Evolutionary conservation across 2,888 invertebrate genomes (phyloP).

Genomic region (Allophyes oxyacanthae): DNA sequence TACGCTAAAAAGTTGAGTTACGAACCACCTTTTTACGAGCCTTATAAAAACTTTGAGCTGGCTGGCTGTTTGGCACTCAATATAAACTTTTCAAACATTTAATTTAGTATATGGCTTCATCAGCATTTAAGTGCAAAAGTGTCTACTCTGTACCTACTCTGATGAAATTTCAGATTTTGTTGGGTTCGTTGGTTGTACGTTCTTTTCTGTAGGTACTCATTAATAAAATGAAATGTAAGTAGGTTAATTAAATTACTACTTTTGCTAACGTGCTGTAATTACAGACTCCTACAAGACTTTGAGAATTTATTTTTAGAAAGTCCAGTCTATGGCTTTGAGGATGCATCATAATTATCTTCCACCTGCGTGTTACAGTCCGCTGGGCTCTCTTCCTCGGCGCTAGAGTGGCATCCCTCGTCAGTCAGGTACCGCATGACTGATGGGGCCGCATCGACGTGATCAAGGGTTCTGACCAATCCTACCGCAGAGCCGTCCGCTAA

Average conservation of each 20-base stretch:
- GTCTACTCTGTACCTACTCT: too few species aligned
- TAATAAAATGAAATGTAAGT: neutral
- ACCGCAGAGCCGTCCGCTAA: constrained; percentile 53
- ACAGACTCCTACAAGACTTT: too few species aligned
- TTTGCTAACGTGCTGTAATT: too few species aligned
- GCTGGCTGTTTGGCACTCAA: constrained; percentile 10
- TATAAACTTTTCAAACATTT: constrained; percentile 37
- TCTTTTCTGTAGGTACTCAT: too few species aligned
- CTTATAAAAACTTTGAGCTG: constrained; percentile 33
- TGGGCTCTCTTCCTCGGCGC: constrained; percentile 23
- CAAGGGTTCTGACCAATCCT: constrained; percentile 59
- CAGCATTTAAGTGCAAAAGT: constrained; percentile 9
- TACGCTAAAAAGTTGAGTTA: constrained; percentile 39
- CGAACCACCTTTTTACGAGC: constrained; percentile 37
- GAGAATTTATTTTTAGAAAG: too few species aligned
- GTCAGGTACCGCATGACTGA: constrained; percentile 64
- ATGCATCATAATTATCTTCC: too few species aligned
- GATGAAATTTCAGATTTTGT: constrained; percentile 1
- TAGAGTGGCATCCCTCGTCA: constrained; percentile 38
- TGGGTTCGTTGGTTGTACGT: neutral
- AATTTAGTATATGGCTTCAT: constrained; percentile 31
- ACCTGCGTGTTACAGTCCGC: constrained; percentile 21
- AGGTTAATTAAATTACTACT: too few species aligned
- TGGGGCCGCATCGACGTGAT: constrained; percentile 65
- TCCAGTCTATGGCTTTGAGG: too few species aligned